These are phyloP conservation scores for Hippocampus mohnikei DNA, from an alignment of 2,113 vertebrate species.

Conservation along the genomic window DNA sequence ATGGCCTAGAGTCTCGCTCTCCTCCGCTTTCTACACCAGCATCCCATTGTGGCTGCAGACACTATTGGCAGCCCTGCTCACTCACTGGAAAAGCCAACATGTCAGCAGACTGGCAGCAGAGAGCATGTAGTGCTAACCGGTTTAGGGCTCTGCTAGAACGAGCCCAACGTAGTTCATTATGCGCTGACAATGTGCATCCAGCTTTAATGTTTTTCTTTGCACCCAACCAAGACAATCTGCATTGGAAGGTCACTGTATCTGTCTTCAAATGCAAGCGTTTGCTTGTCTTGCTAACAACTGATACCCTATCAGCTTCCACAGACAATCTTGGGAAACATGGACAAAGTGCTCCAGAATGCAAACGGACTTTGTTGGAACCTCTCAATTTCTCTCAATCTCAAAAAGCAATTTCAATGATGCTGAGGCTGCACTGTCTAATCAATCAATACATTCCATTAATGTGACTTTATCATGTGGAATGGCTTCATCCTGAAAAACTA, in stretches of 20 bases:
- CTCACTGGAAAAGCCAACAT: conserved; percentile 74
- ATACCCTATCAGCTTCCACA: conserved; percentile 43
- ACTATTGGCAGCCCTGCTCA: conserved; percentile 70
- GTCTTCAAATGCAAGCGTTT: conserved; percentile 37
- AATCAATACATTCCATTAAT: background rate
- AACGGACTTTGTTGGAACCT: conserved; percentile 11
- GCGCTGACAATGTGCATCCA: conserved; percentile 53
- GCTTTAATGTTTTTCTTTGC: conserved; percentile 53
- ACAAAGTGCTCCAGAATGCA: conserved; percentile 12
- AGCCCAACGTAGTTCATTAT: conserved; percentile 58
- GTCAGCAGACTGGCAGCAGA: conserved; percentile 72
- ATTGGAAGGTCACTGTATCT: conserved; percentile 45
- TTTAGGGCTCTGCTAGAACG: conserved; percentile 48
- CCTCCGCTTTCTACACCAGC: conserved; percentile 40
- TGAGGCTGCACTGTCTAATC: background rate
- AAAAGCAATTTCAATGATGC: background rate
- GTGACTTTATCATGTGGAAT: background rate
- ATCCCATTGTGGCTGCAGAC: conserved; percentile 62
- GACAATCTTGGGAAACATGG: conserved; percentile 52
- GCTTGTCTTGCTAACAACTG: conserved; percentile 22
- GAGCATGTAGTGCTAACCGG: conserved; percentile 73
- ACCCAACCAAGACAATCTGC: conserved; percentile 41
- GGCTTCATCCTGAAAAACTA: background rate
- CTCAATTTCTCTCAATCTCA: background rate
- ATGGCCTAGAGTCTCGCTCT: conserved; percentile 45